These are phyloP conservation scores for Trididemnum clinides DNA, from an alignment of 23 tunicate species.

Conservation along the genomic window DNA sequence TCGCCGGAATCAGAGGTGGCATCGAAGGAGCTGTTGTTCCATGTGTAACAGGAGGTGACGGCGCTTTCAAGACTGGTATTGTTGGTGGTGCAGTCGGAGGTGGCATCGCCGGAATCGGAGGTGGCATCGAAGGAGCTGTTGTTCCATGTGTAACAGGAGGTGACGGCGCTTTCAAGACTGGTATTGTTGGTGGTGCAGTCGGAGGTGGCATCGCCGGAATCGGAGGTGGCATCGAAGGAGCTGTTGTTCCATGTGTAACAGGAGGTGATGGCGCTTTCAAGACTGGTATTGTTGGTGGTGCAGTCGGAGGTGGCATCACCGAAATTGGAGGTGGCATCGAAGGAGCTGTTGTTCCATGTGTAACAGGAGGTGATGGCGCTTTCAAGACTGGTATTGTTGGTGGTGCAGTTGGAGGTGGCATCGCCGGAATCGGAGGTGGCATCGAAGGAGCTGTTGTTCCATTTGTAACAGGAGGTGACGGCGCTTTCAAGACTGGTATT, in stretches of 20 bases:
- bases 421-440: too few relatives aligned
- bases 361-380: conserved; percentile 3
- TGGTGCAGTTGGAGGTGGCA: neutral
- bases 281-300: neutral
- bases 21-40: too few relatives aligned
- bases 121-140: too few relatives aligned
- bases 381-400: neutral
- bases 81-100: neutral
- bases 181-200: neutral
- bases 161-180: conserved; percentile 2
- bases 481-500: neutral
- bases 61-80: neutral
- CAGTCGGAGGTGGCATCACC: neutral
- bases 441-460: conserved; percentile 7
- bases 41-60: neutral
- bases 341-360: too few relatives aligned
- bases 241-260: conserved; percentile 4
- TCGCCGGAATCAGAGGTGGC: neutral
- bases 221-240: neutral
- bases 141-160: conserved; percentile 1
- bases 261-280: neutral
- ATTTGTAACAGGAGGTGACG: neutral
- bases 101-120: neutral
- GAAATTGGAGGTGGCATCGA: neutral
- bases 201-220: neutral